Evolutionary conservation across 2,888 invertebrate genomes (phyloP).

Genomic region (Autographa gamma): DNA sequence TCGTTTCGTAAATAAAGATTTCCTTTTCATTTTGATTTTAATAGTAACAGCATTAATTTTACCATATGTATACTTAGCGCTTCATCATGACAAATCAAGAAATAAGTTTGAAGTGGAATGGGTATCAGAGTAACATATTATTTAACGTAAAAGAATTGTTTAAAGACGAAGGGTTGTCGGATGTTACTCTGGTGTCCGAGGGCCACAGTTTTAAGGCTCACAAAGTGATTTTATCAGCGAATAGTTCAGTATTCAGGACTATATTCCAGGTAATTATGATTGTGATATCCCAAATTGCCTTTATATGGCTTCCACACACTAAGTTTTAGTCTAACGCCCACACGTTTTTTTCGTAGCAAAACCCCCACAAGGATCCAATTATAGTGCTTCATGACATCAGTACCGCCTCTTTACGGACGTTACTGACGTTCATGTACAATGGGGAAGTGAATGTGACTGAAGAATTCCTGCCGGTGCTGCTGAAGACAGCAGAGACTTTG

Average conservation of each 20-base stretch:
- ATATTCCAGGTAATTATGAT: slow-evolving; percentile 88
- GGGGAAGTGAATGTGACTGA: slow-evolving; percentile 93
- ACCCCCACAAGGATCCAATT: slow-evolving; percentile 93
- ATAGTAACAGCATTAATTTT: slow-evolving; percentile 9
- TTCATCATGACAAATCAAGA: slow-evolving; percentile 86
- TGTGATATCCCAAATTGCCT: slow-evolving; percentile 15
- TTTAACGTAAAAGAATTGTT: slow-evolving; percentile 90
- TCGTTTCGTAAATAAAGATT: slow-evolving; percentile 60
- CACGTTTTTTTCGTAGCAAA: slow-evolving; percentile 89
- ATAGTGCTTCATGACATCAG: slow-evolving; percentile 93
- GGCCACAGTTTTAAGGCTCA: slow-evolving; percentile 91
- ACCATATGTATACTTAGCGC: slow-evolving; percentile 34
- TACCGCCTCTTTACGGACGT: slow-evolving; percentile 90
- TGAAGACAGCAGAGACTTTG: slow-evolving; percentile 91
- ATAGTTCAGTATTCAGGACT: slow-evolving; percentile 91
- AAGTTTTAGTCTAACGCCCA: slow-evolving; percentile 75
- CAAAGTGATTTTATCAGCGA: slow-evolving; percentile 91
- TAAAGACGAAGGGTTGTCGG: slow-evolving; percentile 91
- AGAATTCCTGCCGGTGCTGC: slow-evolving; percentile 90
- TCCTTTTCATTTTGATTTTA: slow-evolving; percentile 52
- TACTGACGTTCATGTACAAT: slow-evolving; percentile 92
- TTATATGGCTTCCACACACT: slow-evolving; percentile 34
- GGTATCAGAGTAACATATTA: slow-evolving; percentile 90
- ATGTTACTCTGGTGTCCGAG: slow-evolving; percentile 91
- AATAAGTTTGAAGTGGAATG: slow-evolving; percentile 92